phyloP scores from a whole-genome alignment of 2,888 invertebrate genomes.

The Habrosyne pyritoides region DNA sequence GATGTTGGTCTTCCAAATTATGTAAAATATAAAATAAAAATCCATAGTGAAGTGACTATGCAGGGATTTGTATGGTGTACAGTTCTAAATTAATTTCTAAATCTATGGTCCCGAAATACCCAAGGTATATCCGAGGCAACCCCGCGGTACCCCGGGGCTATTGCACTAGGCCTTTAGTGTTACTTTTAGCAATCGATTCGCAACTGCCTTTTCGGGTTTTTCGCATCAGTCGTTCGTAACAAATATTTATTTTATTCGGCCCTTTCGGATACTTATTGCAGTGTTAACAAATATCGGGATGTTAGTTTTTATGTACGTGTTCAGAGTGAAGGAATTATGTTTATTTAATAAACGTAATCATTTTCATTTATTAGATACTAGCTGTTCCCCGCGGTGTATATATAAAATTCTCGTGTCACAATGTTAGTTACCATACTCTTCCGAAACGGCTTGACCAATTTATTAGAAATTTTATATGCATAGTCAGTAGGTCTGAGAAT shows the following conservation, averaged over 20 bases:
- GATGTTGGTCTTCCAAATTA: no score
- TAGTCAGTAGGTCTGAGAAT: no score
- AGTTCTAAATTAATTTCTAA: neutral
- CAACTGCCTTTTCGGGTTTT: conserved; percentile 46
- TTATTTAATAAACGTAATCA: no score
- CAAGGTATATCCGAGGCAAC: neutral
- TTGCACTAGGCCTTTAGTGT: conserved; percentile 58
- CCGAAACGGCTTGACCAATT: no score
- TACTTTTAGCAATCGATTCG: conserved; percentile 63
- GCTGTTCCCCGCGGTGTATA: no score
- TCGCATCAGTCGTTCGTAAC: conserved; percentile 48
- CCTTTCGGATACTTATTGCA: conserved; percentile 68
- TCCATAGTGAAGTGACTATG: no score
- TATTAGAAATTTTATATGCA: no score
- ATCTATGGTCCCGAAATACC: neutral
- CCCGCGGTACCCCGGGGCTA: conserved; percentile 1
- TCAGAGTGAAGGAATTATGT: conserved; percentile 29
- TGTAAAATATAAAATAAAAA: no score
- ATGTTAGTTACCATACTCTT: no score
- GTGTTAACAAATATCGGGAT: conserved; percentile 62
- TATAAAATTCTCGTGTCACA: no score
- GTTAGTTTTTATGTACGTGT: conserved; percentile 45
- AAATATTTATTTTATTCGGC: conserved; percentile 71
- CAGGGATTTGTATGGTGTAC: no score
- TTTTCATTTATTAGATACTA: no score